Evolutionary conservation across 2,888 invertebrate species (phyloP), one percentile per base, ranked within the genome.

Genomic region (Disparrhopalites patrizii): DNA sequence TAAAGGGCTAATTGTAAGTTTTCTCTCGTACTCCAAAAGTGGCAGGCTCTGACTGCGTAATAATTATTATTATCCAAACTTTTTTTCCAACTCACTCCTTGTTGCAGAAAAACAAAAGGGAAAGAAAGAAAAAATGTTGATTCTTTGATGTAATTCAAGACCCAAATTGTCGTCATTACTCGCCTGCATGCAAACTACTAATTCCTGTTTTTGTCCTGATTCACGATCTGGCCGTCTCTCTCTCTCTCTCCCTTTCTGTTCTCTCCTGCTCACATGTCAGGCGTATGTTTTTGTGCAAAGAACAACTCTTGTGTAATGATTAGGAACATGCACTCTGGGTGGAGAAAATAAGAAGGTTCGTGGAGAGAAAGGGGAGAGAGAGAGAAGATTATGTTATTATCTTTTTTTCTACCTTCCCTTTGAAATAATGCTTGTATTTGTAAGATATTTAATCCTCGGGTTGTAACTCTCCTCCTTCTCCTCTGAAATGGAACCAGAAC

Each of bases 351-450:
- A n/a, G n/a, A n/a, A n/a, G n/a, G n/a, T n/a, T n/a, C n/a, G n/a
- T n/a, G n/a, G n/a, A n/a, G n/a, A n/a, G n/a, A n/a, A n/a, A n/a
- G n/a, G n/a, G n/a, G n/a, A n/a, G n/a, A n/a, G n/a, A n/a, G n/a
- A n/a, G n/a, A n/a, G n/a, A n/a, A 43, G 43, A 58, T 58, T 58
- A 58, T 58, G 58, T 58, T 58, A 58, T 58, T 58, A 23, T 38
- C 30, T 15, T 43, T 28, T 30, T 58, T 47, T 47, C 25, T 40
- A 15, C 20, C 23, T 36, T 10, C 7, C 15, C 8, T 36, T 7
- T 36, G 36, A 56, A 36, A 28, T 58, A 58, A 58, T 58, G 58
- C 47, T 40, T 38, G 58, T 40, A 58, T 58, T 58, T 58, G 58
- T 43, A 18, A 58, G 58, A 58, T 38, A 40, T 36, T 57, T 57